Conservation (phyloP, 2,888 invertebrate genomes). For the Aphrophora alni region DNA sequence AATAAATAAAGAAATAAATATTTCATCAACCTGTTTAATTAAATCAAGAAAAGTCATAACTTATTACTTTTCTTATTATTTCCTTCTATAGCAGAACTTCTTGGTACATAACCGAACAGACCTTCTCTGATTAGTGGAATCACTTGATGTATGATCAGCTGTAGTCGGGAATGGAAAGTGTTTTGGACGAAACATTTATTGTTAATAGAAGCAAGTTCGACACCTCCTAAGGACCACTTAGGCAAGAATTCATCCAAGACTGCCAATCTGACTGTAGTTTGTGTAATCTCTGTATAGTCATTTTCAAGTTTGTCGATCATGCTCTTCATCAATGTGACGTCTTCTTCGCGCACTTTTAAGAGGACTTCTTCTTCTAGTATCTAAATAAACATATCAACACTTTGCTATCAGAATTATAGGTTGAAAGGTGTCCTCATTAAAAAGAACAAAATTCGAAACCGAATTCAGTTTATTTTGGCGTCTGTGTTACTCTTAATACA, state of each 20-base stretch:
- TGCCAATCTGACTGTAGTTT: background rate
- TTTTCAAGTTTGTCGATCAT: background rate
- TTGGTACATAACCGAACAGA: constrained; percentile 11
- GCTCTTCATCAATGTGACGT: background rate
- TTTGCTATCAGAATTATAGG: too few species aligned
- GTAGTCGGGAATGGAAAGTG: constrained; percentile 11
- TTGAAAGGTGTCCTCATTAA: too few species aligned
- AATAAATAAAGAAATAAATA: too few species aligned
- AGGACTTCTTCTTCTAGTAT: constrained; percentile 12
- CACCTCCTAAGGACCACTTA: constrained; percentile 13
- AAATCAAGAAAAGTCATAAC: too few species aligned
- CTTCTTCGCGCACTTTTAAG: constrained; percentile 14
- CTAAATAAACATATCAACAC: background rate
- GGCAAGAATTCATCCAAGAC: constrained; percentile 18
- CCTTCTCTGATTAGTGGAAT: constrained; percentile 7
- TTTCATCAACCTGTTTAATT: too few species aligned
- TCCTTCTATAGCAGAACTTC: background rate
- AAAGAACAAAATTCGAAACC: too few species aligned
- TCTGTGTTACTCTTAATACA: too few species aligned
- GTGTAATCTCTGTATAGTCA: background rate
- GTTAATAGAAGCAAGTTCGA: constrained; percentile 10
- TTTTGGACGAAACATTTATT: constrained; percentile 4
- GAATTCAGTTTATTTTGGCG: too few species aligned
- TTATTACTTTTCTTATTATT: too few species aligned
- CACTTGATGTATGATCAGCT: constrained; percentile 20